These are phyloP conservation scores for Ochropacha duplaris DNA, from an alignment of 2,888 invertebrate species.

Conservation along the genomic window DNA sequence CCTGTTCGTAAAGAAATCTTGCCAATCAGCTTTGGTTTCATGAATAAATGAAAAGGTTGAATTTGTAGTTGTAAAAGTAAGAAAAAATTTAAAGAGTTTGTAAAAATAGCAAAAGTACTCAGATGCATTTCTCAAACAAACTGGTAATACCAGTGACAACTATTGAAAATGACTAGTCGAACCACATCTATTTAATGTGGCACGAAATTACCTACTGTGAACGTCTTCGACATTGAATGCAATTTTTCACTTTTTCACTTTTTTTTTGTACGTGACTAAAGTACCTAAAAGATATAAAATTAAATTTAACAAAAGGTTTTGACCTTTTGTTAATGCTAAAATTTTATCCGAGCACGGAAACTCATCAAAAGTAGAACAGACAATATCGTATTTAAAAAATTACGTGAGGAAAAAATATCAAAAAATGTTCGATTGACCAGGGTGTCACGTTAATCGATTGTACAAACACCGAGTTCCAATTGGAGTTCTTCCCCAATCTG, in stretches of 20 bases:
- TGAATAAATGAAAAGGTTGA: constrained; percentile 15
- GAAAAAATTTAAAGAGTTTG: neutral
- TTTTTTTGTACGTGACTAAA: neutral
- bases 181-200: neutral
- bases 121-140: neutral
- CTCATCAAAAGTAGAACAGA: neutral
- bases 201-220: neutral
- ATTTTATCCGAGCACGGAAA: neutral
- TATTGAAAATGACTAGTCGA: neutral
- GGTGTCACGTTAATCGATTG: constrained; percentile 54
- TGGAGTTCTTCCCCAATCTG: constrained; percentile 60
- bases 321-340: neutral
- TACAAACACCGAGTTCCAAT: constrained; percentile 62
- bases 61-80: neutral
- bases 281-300: neutral
- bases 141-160: neutral
- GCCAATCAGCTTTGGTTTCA: constrained; percentile 28
- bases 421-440: neutral
- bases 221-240: neutral
- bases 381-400: neutral
- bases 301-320: neutral
- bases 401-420: neutral
- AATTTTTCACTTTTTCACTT: neutral
- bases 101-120: neutral
- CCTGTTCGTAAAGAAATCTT: constrained; percentile 30